A percentile compares a stretch with the other conserved stretches of the same genome.
phyloP scores from a whole-genome alignment of 2,113 vertebrate genomes.

The Arvicanthis niloticus region DNA sequence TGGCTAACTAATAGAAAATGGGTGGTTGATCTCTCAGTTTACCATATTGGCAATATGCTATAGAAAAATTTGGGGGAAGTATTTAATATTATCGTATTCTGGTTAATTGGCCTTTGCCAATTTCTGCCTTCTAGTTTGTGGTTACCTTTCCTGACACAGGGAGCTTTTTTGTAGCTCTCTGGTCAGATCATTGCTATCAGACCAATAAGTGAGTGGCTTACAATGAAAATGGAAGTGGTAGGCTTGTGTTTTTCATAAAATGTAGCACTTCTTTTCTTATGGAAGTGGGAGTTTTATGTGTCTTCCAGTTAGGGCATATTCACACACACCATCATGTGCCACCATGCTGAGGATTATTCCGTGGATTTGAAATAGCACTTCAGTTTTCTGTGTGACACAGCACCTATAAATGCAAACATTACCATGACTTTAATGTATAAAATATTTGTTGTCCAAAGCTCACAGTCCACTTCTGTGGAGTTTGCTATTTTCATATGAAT shows the following conservation, averaged over 20 bases:
- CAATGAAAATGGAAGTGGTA: slow-evolving; percentile 46
- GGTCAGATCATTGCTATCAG: slow-evolving; percentile 80
- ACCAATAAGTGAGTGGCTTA: slow-evolving; percentile 74
- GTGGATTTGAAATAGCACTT: slow-evolving; percentile 85
- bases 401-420: slow-evolving; percentile 85
- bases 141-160: slow-evolving; percentile 64
- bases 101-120: slow-evolving; percentile 77
- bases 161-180: slow-evolving; percentile 71
- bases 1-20: slow-evolving; percentile 81
- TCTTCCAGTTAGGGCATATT: slow-evolving; percentile 70
- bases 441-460: slow-evolving; percentile 85
- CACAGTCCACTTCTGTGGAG: slow-evolving; percentile 87
- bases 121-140: slow-evolving; percentile 84
- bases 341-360: slow-evolving; percentile 85
- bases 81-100: slow-evolving; percentile 76
- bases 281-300: slow-evolving; percentile 78
- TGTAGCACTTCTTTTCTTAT: slow-evolving; percentile 79
- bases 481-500: slow-evolving; percentile 88
- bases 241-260: slow-evolving; percentile 75
- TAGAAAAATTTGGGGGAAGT: slow-evolving; percentile 86
- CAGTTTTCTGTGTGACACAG: slow-evolving; percentile 81
- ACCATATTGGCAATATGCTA: slow-evolving; percentile 83
- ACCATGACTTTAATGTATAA: slow-evolving; percentile 84
- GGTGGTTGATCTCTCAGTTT: slow-evolving; percentile 78
- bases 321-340: slow-evolving; percentile 73